Conservation (phyloP, 2,113 vertebrate genomes). For the Nettapus auritus region DNA sequence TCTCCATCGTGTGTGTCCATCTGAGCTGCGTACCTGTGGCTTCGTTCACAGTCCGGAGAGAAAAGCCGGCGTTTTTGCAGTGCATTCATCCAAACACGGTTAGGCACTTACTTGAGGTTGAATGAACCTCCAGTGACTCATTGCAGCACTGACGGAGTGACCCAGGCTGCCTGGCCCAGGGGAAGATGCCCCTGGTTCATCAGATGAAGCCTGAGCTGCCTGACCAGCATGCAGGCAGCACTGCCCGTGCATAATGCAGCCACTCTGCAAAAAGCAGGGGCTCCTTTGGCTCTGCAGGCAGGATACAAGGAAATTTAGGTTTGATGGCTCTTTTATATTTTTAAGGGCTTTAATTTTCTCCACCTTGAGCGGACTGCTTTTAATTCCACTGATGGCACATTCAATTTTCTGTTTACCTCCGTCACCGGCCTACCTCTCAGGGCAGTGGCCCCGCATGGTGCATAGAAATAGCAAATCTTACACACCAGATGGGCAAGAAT, state of each 20-base stretch:
- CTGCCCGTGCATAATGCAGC: fast-evolving
- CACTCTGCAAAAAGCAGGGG: not conserved
- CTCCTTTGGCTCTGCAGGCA: no score
- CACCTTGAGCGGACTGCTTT: not conserved
- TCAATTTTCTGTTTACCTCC: not conserved
- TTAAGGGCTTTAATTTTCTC: not conserved
- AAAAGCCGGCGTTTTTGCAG: not conserved
- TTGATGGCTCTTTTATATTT: not conserved
- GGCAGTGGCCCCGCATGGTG: fast-evolving
- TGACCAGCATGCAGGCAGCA: not conserved
- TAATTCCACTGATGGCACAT: not conserved
- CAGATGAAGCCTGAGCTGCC: not conserved
- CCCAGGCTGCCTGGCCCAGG: not conserved
- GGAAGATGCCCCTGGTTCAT: not conserved
- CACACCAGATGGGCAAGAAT: not conserved
- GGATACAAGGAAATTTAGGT: not conserved
- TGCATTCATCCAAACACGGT: not conserved
- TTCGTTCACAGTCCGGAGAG: not conserved
- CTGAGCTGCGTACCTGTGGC: fast-evolving
- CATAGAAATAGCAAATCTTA: not conserved
- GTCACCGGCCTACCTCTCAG: not conserved
- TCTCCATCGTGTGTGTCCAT: not conserved
- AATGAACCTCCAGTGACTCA: not conserved
- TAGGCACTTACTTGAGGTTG: not conserved
- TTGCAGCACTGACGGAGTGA: not conserved